Conservation (phyloP, 2,113 vertebrate species). For the Pogonocichla stellata region DNA sequence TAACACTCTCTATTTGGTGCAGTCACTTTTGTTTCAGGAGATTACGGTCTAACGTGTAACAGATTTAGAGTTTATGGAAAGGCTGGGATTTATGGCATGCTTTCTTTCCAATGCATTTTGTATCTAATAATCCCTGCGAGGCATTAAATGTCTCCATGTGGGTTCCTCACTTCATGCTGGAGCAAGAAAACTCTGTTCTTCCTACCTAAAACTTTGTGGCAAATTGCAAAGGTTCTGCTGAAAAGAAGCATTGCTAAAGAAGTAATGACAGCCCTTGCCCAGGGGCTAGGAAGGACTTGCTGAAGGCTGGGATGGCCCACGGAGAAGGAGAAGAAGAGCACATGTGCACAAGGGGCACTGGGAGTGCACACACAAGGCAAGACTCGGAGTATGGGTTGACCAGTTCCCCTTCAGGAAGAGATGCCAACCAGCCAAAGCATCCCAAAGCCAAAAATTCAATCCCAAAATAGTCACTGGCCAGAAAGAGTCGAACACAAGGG, state of each 20-base stretch:
- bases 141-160: not conserved
- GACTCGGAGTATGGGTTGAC: fast-evolving
- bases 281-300: fast-evolving
- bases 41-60: not conserved
- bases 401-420: fast-evolving
- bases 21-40: slow-evolving; percentile 59
- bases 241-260: not conserved
- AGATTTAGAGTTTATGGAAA: slow-evolving; percentile 37
- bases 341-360: fast-evolving
- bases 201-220: not conserved
- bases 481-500: not conserved
- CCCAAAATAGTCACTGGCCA: not conserved
- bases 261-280: not conserved
- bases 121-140: not conserved
- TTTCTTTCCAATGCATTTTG: not conserved
- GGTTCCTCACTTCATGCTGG: not conserved
- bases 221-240: not conserved
- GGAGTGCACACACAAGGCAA: not conserved
- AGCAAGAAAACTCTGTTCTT: not conserved
- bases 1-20: slow-evolving; percentile 30
- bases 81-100: not conserved
- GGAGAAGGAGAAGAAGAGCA: not conserved
- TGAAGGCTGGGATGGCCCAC: not conserved
- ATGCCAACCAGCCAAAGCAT: not conserved
- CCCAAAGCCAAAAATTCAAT: not conserved